phyloP scores from a whole-genome alignment of 2,888 invertebrate species.

The Teleogryllus oceanicus region DNA sequence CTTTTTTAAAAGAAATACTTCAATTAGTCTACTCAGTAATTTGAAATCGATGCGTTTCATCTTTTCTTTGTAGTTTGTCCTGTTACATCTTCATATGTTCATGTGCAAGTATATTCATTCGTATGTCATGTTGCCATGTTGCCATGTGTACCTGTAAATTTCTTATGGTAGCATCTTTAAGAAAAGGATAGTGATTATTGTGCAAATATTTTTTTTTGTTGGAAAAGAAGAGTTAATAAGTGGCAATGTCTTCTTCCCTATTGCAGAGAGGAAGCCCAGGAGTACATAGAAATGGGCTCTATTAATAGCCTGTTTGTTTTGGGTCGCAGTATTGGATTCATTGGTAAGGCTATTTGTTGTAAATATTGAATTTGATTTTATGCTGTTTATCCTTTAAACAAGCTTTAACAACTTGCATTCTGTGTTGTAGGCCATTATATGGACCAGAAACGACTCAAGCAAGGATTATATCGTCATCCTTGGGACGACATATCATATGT shows the following conservation, averaged over 20 bases:
- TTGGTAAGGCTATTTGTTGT: slow-evolving; percentile 67
- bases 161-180: too few relatives aligned
- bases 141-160: too few relatives aligned
- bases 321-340: slow-evolving; percentile 96
- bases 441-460: slow-evolving; percentile 97
- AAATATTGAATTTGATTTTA: slow-evolving; percentile 21
- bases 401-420: slow-evolving; percentile 12
- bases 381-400: not conserved
- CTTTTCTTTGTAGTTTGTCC: not conserved
- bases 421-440: slow-evolving; percentile 76
- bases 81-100: too few relatives aligned
- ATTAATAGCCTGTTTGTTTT: slow-evolving; percentile 98
- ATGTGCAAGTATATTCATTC: too few relatives aligned
- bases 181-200: too few relatives aligned
- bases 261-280: slow-evolving; percentile 88
- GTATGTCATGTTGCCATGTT: too few relatives aligned
- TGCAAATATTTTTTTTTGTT: too few relatives aligned
- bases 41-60: not conserved
- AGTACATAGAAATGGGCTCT: slow-evolving; percentile 95
- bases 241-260: slow-evolving; percentile 33
- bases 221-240: not conserved
- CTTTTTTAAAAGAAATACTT: not conserved
- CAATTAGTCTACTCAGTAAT: not conserved
- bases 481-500: slow-evolving; percentile 98
- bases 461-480: slow-evolving; percentile 97